phyloP scores from a whole-genome alignment of 1,140 invertebrate genomes.

The Lysiphlebus fabarum region DNA sequence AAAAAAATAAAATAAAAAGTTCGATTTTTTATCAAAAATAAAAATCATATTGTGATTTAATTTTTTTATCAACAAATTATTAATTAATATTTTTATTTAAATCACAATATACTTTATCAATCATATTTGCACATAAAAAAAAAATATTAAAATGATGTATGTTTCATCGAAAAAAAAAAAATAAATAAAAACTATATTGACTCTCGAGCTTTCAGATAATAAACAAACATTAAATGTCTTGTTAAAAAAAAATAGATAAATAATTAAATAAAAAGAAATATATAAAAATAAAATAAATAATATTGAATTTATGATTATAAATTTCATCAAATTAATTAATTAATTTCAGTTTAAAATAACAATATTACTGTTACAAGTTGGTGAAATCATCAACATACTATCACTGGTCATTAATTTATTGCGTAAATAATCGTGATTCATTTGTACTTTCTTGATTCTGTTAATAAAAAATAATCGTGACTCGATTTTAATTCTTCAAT shows the following conservation, averaged over 20 bases:
- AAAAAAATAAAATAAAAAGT: no score
- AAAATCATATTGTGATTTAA: neutral
- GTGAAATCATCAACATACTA: no score
- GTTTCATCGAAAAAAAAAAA: conserved; percentile 34
- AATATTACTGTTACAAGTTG: no score
- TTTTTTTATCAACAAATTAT: neutral
- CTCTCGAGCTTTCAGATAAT: conserved; percentile 50
- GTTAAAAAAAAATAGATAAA: conserved; percentile 39
- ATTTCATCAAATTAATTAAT: no score
- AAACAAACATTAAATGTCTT: conserved; percentile 51
- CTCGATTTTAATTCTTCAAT: no score
- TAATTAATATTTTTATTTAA: neutral
- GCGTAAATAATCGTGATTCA: no score
- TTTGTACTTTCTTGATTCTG: no score
- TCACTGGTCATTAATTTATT: no score
- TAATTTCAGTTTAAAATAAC: no score
- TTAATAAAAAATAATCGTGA: no score
- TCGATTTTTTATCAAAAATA: no score
- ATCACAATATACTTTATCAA: neutral
- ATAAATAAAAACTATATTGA: conserved; percentile 37
- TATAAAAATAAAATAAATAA: neutral
- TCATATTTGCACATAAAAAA: neutral
- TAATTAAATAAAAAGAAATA: neutral
- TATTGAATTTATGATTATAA: no score
- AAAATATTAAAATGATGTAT: conserved; percentile 34